phyloP scores from a whole-genome alignment of 2,113 vertebrate genomes.

The Fulmarus glacialis region DNA sequence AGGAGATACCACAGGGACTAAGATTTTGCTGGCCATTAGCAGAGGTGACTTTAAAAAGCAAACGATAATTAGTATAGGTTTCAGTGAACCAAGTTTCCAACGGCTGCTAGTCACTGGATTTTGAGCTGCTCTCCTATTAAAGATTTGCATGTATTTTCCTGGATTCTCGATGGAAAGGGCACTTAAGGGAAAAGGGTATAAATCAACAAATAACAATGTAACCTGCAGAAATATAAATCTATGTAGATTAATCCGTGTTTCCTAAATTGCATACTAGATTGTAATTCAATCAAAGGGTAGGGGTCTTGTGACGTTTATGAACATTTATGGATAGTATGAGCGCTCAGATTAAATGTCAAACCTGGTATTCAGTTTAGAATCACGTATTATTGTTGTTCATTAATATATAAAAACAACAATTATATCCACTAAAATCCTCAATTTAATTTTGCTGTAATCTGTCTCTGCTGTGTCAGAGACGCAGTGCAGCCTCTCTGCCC shows the following conservation, averaged over 20 bases:
- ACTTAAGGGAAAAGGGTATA: conserved; percentile 35
- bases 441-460: conserved; percentile 72
- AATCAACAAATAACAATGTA: conserved; percentile 70
- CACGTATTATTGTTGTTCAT: conserved; percentile 69
- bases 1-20: conserved; percentile 46
- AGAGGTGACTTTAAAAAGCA: conserved; percentile 56
- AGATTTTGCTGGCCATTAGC: conserved; percentile 55
- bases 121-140: conserved; percentile 27
- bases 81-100: conserved; percentile 32
- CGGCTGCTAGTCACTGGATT: neutral
- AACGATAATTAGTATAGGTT: conserved; percentile 47
- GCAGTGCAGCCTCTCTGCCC: conserved; percentile 37
- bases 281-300: conserved; percentile 70
- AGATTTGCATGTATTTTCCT: conserved; percentile 39
- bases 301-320: conserved; percentile 67
- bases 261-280: conserved; percentile 68
- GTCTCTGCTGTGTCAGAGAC: conserved; percentile 57
- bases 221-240: conserved; percentile 74
- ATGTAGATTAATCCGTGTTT: conserved; percentile 67
- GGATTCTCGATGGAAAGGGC: conserved; percentile 31
- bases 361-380: conserved; percentile 67
- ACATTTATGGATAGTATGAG: conserved; percentile 71
- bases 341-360: conserved; percentile 73
- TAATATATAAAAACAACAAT: conserved; percentile 73
- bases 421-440: conserved; percentile 68